Evolutionary conservation across 1,140 invertebrate genomes (phyloP).

Genomic region (Drosophila cardini): DNA sequence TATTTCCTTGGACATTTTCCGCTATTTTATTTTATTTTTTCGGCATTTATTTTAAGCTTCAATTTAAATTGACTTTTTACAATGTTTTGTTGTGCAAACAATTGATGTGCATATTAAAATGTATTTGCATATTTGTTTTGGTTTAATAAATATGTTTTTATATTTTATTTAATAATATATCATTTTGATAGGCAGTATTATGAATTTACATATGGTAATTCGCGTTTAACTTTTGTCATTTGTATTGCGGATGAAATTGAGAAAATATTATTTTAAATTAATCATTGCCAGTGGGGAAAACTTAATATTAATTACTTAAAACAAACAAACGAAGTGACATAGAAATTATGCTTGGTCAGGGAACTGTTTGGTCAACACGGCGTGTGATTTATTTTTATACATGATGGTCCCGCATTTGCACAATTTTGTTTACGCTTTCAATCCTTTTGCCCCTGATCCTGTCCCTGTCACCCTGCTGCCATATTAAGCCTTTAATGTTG

Average conservation of each 20-base stretch:
- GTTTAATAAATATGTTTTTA: constrained; percentile 8
- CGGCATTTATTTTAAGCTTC: constrained; percentile 2
- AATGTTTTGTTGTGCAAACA: constrained; percentile 38
- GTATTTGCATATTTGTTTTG: constrained; percentile 50
- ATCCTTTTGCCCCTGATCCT: constrained; percentile 34
- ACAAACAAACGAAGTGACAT: constrained; percentile 18
- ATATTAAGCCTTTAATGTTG: constrained; percentile 48
- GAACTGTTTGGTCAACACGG: constrained; percentile 41
- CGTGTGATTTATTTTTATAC: constrained; percentile 63
- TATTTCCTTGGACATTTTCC: constrained; percentile 15
- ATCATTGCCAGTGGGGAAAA: constrained; percentile 29
- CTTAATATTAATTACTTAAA: constrained; percentile 26
- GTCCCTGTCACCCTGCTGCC: constrained; percentile 40
- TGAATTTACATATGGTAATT: constrained; percentile 54
- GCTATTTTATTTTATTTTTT: constrained; percentile 10
- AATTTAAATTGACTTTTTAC: constrained; percentile 62
- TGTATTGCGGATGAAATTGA: neutral
- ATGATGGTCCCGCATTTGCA: constrained; percentile 61
- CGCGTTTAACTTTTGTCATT: constrained; percentile 37
- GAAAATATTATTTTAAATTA: constrained; percentile 39
- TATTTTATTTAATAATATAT: constrained; percentile 17
- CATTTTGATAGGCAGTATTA: constrained; percentile 31
- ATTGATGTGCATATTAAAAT: constrained; percentile 42
- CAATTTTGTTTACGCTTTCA: constrained; percentile 33
- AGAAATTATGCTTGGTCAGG: constrained; percentile 23